Percentiles rank a stretch among this genome's conserved stretches.
These are phyloP conservation scores for Hypanus sabinus DNA, from an alignment of 2,113 vertebrate genomes.

Conservation along the genomic window DNA sequence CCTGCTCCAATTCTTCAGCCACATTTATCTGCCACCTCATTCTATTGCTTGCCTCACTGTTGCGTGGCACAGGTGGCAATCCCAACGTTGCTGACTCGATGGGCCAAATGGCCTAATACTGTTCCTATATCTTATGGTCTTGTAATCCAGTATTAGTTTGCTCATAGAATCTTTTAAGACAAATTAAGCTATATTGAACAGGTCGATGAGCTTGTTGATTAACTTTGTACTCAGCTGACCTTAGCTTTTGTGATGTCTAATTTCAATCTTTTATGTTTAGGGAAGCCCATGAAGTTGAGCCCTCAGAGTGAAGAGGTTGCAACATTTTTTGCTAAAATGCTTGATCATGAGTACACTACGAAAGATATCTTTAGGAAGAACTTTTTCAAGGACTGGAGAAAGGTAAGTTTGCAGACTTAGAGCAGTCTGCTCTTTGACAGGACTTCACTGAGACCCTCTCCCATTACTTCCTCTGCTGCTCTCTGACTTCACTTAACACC, in stretches of 20 bases:
- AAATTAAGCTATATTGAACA: background rate
- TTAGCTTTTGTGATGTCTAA: background rate
- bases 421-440: too few species aligned
- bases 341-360: slow-evolving; percentile 95
- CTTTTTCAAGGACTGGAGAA: slow-evolving; percentile 94
- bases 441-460: too few species aligned
- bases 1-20: too few species aligned
- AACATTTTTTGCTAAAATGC: slow-evolving; percentile 95
- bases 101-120: too few species aligned
- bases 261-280: slow-evolving; percentile 50
- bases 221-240: background rate
- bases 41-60: too few species aligned
- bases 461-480: too few species aligned
- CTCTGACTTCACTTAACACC: too few species aligned
- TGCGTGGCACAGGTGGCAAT: too few species aligned
- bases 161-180: background rate
- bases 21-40: too few species aligned
- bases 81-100: too few species aligned
- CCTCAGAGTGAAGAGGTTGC: slow-evolving; percentile 87
- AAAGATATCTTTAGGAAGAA: slow-evolving; percentile 97
- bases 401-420: slow-evolving; percentile 57
- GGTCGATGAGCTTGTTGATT: background rate
- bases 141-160: too few species aligned
- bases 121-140: too few species aligned
- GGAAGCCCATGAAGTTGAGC: slow-evolving; percentile 82